Evolutionary conservation across 1,140 invertebrate genomes (phyloP), one percentile per base, ranked within the genome.

Genomic region (Ostrea denselamellosa): DNA sequence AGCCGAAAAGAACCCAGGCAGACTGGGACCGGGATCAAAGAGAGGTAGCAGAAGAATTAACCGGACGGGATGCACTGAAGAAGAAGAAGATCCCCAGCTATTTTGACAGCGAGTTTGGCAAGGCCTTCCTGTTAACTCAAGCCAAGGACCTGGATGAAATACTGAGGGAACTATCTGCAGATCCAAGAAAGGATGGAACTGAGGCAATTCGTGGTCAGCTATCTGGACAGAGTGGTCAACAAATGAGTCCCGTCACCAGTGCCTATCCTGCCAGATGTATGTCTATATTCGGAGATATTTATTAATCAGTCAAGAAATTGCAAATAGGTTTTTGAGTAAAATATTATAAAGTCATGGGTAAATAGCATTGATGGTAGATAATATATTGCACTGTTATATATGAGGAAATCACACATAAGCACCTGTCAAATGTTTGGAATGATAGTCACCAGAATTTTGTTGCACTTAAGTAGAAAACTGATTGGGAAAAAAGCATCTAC

Each of bases 61-160:
- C 92, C 22, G 92, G 90, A 0, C 89, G 90, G 81, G 85, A 90
- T 10, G 88, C 92, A 12, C 87, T 95, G n/a, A 91, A 86, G 86
- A 90, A 93, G 14, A 92, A 93, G 34, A 90, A 90, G 22, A 92
- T 95, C n/a, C 94, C 94, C 34, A 87, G 88, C 58, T 95, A 95
- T 84, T 95, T 95, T 92, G 90, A 93, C 8, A 94, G 93, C 89
- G 94, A 94, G 89, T 91, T 94, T 81, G 94, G 94, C 8, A 94
- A 94, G 87, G 92, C 93, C 10, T 95, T 94, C 83, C 84, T 95
- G 0, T 83, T 92, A 0, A 91, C 91, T 51, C 92, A 93, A 92
- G 92, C 93, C 8, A 92, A 91, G 83, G 93, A 94, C 86, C 88
- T 93, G 83, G 93, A 92, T 83, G 91, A 92, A 53, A 91, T 93